phyloP scores from a whole-genome alignment of 2,888 invertebrate genomes.

The Arrhopalites spinosus region DNA sequence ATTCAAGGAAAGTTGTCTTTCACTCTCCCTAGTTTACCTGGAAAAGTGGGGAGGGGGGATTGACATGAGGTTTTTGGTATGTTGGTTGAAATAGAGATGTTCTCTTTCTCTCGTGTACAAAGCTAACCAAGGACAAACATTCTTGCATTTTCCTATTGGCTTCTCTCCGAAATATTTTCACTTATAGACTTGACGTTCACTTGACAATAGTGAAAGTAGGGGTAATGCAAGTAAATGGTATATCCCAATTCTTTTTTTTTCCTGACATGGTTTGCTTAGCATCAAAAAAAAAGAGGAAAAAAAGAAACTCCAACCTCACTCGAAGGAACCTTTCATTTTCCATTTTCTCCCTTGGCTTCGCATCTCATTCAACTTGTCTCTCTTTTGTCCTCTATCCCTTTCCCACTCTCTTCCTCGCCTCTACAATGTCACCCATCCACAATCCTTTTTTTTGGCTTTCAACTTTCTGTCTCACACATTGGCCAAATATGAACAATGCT shows the following conservation, averaged over 20 bases:
- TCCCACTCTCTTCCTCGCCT: background rate
- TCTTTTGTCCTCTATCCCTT: background rate
- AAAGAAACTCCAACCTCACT: too few species aligned
- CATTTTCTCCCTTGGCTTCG: background rate
- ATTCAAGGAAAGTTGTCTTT: background rate
- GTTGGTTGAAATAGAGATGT: constrained; percentile 2
- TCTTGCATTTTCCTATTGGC: too few species aligned
- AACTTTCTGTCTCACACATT: background rate
- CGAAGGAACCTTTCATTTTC: background rate
- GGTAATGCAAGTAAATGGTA: background rate
- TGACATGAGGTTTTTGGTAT: too few species aligned
- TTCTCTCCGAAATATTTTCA: too few species aligned
- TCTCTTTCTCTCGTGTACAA: background rate
- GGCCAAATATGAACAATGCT: background rate
- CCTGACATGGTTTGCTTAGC: background rate
- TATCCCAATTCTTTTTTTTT: background rate
- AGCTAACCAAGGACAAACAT: too few species aligned
- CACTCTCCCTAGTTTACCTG: too few species aligned
- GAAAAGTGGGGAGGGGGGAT: too few species aligned
- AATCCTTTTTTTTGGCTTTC: too few species aligned
- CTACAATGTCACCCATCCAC: background rate
- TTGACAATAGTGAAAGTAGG: background rate
- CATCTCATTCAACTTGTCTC: background rate
- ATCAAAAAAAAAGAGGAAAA: background rate
- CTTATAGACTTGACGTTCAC: background rate